These are phyloP conservation scores for Mustelus asterias DNA, from an alignment of 2,113 vertebrate species.

Conservation along the genomic window DNA sequence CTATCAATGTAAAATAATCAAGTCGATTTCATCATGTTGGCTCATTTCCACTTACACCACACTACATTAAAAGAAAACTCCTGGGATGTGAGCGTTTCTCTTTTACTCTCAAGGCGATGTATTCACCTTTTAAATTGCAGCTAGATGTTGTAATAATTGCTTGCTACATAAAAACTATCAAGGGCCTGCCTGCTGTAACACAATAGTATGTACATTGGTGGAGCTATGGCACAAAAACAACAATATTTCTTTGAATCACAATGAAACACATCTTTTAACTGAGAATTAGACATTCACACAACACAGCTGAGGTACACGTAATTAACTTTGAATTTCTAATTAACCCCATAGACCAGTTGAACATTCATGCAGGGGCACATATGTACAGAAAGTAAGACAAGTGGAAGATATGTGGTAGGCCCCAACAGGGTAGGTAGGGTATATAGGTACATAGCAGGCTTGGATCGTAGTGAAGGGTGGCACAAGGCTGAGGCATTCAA, in stretches of 20 bases:
- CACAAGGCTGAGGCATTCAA: no score
- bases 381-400: no score
- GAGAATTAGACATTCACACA: not conserved
- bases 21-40: no score
- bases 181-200: not conserved
- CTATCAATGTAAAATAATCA: no score
- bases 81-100: not conserved
- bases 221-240: not conserved
- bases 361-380: not conserved
- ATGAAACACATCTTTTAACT: not conserved
- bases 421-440: no score
- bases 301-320: not conserved
- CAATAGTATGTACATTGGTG: not conserved
- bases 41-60: no score
- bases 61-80: not conserved
- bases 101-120: not conserved
- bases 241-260: not conserved
- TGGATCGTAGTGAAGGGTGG: no score
- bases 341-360: not conserved
- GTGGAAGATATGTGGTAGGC: no score
- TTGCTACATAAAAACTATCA: not conserved
- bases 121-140: not conserved
- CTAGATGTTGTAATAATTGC: not conserved
- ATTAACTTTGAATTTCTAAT: not conserved
- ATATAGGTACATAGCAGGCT: no score